These are phyloP conservation scores for Trinorchestia longiramus DNA, from an alignment of 1,140 invertebrate genomes.

Conservation along the genomic window DNA sequence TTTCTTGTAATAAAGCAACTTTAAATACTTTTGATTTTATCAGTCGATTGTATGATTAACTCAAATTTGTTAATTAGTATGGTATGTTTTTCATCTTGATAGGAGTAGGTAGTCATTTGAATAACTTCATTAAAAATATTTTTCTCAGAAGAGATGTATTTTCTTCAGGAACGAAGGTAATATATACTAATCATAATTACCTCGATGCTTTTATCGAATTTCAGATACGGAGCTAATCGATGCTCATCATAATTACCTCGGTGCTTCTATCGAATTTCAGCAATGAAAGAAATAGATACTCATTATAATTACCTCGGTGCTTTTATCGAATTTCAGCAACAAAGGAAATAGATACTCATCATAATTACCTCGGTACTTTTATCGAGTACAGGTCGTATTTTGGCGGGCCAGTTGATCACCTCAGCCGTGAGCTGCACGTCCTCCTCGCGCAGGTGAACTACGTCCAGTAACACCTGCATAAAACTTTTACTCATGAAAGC, in stretches of 20 bases:
- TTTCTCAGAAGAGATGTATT: too few relatives aligned
- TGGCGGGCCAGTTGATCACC: slow-evolving; percentile 80
- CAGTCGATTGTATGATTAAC: too few relatives aligned
- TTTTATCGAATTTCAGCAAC: slow-evolving; percentile 71
- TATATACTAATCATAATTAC: slow-evolving; percentile 65
- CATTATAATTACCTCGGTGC: slow-evolving; percentile 72
- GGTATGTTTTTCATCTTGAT: too few relatives aligned
- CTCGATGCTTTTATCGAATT: slow-evolving; percentile 66
- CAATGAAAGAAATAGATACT: neutral
- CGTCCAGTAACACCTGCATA: slow-evolving; percentile 74
- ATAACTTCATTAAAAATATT: too few relatives aligned
- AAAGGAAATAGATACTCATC: neutral
- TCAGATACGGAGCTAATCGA: too few relatives aligned
- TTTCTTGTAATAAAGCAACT: too few relatives aligned
- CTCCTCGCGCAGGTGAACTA: slow-evolving; percentile 76
- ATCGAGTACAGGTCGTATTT: slow-evolving; percentile 80
- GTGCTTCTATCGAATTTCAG: slow-evolving; percentile 64
- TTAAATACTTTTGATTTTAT: too few relatives aligned
- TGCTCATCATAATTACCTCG: slow-evolving; percentile 64
- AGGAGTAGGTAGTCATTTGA: too few relatives aligned
- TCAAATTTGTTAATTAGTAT: too few relatives aligned
- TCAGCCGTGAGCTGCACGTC: slow-evolving; percentile 78
- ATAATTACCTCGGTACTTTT: slow-evolving; percentile 75
- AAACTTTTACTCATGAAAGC: neutral
- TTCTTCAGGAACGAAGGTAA: too few relatives aligned